Conservation (phyloP, 2,797 vertebrate genomes). For the Apogon hyalosoma region DNA sequence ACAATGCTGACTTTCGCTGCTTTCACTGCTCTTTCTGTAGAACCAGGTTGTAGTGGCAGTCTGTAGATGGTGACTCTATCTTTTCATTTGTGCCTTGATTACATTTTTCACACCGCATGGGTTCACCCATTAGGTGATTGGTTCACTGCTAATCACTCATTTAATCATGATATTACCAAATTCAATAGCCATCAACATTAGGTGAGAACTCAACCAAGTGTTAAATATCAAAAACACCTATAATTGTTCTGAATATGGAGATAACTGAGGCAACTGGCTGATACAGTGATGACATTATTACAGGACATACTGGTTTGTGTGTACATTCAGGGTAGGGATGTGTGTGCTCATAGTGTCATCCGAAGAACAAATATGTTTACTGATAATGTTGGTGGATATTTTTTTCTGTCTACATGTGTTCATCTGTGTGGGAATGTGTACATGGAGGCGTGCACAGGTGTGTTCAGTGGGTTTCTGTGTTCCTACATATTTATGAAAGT, state of each 20-base stretch:
- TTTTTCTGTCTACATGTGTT: conserved; percentile 23
- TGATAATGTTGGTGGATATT: conserved; percentile 60
- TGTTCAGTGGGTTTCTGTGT: conserved; percentile 56
- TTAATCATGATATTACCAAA: conserved; percentile 77
- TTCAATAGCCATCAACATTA: conserved; percentile 75
- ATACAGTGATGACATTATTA: conserved; percentile 54
- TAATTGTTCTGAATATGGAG: conserved; percentile 36
- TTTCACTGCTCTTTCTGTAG: conserved; percentile 10
- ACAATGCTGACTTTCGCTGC: conserved; percentile 1
- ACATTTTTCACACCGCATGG: conserved; percentile 69
- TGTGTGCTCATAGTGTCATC: conserved; percentile 46
- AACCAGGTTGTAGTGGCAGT: conserved; percentile 4
- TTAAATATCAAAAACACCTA: conserved; percentile 46
- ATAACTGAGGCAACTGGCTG: conserved; percentile 14
- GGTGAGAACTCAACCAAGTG: conserved; percentile 46
- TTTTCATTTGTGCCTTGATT: conserved; percentile 59
- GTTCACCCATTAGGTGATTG: conserved; percentile 78
- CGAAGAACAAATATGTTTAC: conserved; percentile 62
- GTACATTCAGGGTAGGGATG: conserved; percentile 75
- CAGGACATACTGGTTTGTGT: conserved; percentile 78
- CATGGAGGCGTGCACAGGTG: conserved; percentile 15
- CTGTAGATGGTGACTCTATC: conserved; percentile 32
- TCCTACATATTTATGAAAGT: conserved; percentile 65
- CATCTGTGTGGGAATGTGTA: background rate
- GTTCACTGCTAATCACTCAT: conserved; percentile 50